Conservation (phyloP, 2,113 vertebrate species). For the Psophia crepitans region DNA sequence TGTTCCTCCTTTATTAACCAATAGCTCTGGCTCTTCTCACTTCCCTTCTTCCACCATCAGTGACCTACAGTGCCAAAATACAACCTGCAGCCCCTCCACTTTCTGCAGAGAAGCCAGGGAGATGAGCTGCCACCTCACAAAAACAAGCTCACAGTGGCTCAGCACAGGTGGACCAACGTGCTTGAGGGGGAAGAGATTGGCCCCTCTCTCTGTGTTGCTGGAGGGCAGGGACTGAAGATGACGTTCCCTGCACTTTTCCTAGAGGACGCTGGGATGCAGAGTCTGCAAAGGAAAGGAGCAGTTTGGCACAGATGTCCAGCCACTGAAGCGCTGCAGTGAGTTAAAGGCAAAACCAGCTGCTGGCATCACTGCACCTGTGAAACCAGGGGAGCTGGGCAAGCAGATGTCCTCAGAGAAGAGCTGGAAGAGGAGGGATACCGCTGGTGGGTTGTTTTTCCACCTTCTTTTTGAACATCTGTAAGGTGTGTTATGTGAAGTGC, state of each 20-base stretch:
- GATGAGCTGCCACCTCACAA: background rate
- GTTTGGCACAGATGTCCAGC: background rate
- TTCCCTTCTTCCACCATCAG: background rate
- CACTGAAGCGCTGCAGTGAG: background rate
- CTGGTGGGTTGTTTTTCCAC: background rate
- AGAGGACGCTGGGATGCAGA: background rate
- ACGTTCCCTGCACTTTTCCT: background rate
- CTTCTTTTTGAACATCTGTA: background rate
- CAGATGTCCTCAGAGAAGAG: background rate
- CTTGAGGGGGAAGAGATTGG: background rate
- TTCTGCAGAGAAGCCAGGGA: background rate
- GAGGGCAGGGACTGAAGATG: background rate
- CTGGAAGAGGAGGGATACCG: background rate
- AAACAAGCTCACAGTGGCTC: background rate
- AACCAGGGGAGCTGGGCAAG: background rate
- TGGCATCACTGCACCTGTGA: background rate
- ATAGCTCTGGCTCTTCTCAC: background rate
- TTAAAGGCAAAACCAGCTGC: background rate
- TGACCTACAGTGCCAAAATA: background rate
- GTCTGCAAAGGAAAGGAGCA: background rate
- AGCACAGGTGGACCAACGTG: background rate
- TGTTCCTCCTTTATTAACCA: background rate
- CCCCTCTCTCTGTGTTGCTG: background rate
- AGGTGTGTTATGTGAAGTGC: background rate
- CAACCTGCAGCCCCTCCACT: background rate